Evolutionary conservation across 1,140 invertebrate genomes (phyloP), one percentile per base, ranked within the genome.

Genomic region (Copidosoma floridanum): DNA sequence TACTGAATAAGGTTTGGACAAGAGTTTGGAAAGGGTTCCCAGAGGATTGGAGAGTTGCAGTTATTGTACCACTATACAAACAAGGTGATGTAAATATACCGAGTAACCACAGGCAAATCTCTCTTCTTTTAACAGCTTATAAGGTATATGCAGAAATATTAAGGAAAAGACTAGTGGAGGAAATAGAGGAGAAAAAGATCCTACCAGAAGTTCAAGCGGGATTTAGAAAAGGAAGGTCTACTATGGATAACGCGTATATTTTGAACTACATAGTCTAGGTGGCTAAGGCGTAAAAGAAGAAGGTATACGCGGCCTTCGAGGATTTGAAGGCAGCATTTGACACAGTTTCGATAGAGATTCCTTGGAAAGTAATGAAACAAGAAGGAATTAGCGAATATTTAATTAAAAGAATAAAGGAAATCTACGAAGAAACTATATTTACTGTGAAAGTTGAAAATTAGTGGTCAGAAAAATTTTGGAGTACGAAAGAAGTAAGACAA

Each of bases 11-110:
- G n/a, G n/a, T n/a, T n/a, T n/a, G n/a, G n/a, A n/a, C n/a, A n/a
- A n/a, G n/a, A 46, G 27, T 16, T 4, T 27, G 46, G 12, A n/a
- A 40, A 24, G 18, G 3, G 0, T 12, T 54, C 1, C 56, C 51
- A 2, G n/a, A 50, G 21, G 16, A 59, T 3, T 64, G 52, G 40
- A 53, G 27, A 29, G 38, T 7, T 11, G n/a, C 14, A 47, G 16
- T 53, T 2, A 53, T 61, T 46, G 16, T 47, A 3, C 57, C 57
- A 16, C 11, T 60, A n/a, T 48, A 18, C 12, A 54, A 61, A 27
- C 47, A 61, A 20, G 58, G 58, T 23, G n/a, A 61, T 20, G 21
- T 12, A 16, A 43, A 55, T 1, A 12, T 14, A 2, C 16, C 51
- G 16, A 43, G 37, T 11, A 61, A 55, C 21, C 48, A 54, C 14